Percentiles rank a stretch among this genome's conserved stretches.
Conservation (phyloP, 2,113 vertebrate species). For the Rhagologus leucostigma region DNA sequence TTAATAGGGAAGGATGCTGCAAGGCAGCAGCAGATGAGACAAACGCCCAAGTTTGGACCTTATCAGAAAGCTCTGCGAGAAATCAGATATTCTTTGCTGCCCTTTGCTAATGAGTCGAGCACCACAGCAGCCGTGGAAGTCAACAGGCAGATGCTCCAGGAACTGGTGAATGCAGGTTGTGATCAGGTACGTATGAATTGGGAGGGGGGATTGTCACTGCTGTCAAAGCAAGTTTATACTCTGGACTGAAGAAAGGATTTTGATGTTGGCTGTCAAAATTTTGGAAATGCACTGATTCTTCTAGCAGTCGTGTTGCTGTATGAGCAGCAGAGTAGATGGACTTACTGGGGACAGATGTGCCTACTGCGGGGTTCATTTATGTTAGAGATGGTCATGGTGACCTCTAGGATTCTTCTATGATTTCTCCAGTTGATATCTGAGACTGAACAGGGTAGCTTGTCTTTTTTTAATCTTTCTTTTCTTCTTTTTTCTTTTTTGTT, state of each 20-base stretch:
- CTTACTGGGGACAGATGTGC: not conserved
- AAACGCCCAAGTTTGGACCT: constrained; percentile 91
- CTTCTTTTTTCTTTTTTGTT: not conserved
- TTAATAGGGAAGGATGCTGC: constrained; percentile 82
- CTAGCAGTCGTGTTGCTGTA: not conserved
- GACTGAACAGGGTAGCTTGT: not conserved
- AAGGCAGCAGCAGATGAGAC: constrained; percentile 88
- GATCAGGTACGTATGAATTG: constrained; percentile 83
- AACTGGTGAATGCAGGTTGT: constrained; percentile 93
- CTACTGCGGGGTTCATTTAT: not conserved
- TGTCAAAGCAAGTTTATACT: not conserved
- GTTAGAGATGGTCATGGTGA: not conserved
- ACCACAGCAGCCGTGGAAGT: constrained; percentile 81
- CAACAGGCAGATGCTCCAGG: constrained; percentile 96
- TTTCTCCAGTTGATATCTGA: not conserved
- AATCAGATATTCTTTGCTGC: constrained; percentile 94
- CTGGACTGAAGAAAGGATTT: not conserved
- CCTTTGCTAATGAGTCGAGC: constrained; percentile 91
- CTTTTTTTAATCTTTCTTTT: too few species aligned
- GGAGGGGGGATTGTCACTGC: not conserved
- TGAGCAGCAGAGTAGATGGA: not conserved
- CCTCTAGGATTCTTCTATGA: not conserved
- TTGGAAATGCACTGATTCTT: not conserved
- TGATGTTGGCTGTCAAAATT: not conserved
- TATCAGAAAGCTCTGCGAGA: constrained; percentile 95